Evolutionary conservation across 2,888 invertebrate species (phyloP).

Genomic region (Lepidochrysops patricia): DNA sequence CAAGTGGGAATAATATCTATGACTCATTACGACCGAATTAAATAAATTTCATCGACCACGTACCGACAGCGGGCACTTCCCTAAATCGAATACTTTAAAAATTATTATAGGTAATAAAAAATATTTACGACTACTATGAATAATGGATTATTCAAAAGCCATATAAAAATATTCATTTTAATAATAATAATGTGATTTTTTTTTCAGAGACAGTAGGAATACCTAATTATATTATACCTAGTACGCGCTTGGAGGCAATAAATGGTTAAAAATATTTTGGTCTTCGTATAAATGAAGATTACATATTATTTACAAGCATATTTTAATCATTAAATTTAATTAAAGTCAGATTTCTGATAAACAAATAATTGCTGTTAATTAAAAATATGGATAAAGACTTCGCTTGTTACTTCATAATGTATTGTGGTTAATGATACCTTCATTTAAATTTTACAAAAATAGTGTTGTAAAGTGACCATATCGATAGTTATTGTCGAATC

Average conservation of each 20-base stretch:
- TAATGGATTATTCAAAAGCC: not conserved
- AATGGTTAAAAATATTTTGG: not conserved
- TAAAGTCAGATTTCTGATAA: constrained; percentile 3
- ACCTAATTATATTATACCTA: not conserved
- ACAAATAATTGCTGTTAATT: constrained; percentile 1
- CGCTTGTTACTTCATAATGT: constrained; percentile 13
- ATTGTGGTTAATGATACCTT: not conserved
- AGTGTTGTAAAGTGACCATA: constrained; percentile 21
- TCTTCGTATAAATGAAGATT: not conserved
- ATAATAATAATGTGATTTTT: not conserved
- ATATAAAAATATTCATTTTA: not conserved
- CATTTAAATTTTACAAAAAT: constrained; percentile 10
- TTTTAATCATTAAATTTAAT: not conserved
- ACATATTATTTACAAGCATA: not conserved
- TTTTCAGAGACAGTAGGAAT: not conserved
- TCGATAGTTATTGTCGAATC: constrained; percentile 21
- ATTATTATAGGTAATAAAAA: not conserved
- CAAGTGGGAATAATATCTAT: constrained; percentile 45
- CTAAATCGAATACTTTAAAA: constrained; percentile 2
- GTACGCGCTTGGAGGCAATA: not conserved
- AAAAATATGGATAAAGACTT: constrained; percentile 11
- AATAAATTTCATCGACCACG: constrained; percentile 8
- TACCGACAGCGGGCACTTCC: constrained; percentile 3
- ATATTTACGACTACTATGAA: not conserved
- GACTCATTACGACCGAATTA: constrained; percentile 40